Conservation (phyloP, 2,113 vertebrate genomes). For the Salvelinus sp. region DNA sequence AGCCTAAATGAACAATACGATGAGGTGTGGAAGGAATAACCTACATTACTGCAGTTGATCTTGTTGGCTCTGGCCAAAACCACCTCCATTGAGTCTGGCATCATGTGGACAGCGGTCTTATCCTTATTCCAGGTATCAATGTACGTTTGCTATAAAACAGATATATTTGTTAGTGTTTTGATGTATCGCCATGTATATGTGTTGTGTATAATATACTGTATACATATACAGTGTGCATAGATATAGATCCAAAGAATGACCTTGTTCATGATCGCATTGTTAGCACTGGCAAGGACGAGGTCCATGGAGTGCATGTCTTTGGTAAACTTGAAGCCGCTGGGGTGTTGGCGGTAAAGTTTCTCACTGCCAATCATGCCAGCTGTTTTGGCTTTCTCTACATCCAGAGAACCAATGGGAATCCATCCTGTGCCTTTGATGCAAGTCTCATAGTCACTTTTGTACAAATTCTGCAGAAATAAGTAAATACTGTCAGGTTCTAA, state of each 20-base stretch:
- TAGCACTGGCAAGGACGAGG: conserved; percentile 84
- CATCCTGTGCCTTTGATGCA: conserved; percentile 87
- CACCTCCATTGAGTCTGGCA: conserved; percentile 86
- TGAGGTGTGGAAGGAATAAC: not conserved
- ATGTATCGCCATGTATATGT: not conserved
- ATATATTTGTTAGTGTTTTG: conserved; percentile 9
- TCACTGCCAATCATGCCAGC: conserved; percentile 82
- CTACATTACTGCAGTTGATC: conserved; percentile 78
- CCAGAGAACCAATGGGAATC: conserved; percentile 87
- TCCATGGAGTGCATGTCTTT: conserved; percentile 90
- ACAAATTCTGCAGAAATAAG: conserved; percentile 78
- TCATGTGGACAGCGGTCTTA: conserved; percentile 83
- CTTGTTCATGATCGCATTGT: conserved; percentile 90
- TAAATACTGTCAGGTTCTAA: not conserved
- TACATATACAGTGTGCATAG: not conserved
- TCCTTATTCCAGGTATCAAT: conserved; percentile 84
- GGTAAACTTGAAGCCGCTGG: conserved; percentile 81
- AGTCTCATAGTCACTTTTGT: conserved; percentile 89
- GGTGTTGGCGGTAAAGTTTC: conserved; percentile 83
- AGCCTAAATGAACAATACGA: not conserved
- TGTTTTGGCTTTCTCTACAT: conserved; percentile 81
- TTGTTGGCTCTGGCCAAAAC: conserved; percentile 83
- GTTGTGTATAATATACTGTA: not conserved
- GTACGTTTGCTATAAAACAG: conserved; percentile 74
- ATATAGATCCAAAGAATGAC: conserved; percentile 58